Evolutionary conservation across 2,888 invertebrate genomes (phyloP), one percentile per base, ranked within the genome.

Genomic region (Aethes cnicana): DNA sequence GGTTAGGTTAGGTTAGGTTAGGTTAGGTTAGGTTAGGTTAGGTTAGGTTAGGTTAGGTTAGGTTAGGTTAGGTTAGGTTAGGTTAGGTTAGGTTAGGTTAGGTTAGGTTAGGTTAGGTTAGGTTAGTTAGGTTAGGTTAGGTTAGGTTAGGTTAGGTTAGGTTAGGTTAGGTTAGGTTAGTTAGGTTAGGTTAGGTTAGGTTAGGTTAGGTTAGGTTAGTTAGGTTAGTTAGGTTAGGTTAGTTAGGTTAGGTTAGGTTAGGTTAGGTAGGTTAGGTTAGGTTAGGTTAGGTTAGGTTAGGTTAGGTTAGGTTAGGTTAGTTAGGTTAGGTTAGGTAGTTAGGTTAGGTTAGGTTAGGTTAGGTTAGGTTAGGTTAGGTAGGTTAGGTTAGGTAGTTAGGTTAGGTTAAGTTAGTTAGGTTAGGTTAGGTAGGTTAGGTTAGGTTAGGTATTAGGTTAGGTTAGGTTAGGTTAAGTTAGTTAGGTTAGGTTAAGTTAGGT

Each of bases 391-490:
- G 23, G 23, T 33, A 32, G 18, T 33, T 33, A 30, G 47, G 54
- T 53, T 49, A n/a, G n/a, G n/a, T n/a, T n/a, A n/a, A n/a, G n/a
- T n/a, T n/a, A n/a, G 23, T 23, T 23, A 23, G 23, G 23, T 23
- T 23, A 23, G 23, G 23, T 23, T 33, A 32, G 18, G 42, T 33
- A 30, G 47, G 54, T 53, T 49, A 39, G 41, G 49, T 46, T 50
- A 50, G 53, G 54, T 54, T 52, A 57, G 54, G 54, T 52, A n/a
- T 47, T 46, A 39, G 41, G 49, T 46, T 50, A 50, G 53, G 54
- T 54, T 52, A 57, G 54, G 54, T 52, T 52, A 54, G 57, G 57
- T 54, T 57, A 56, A 53, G 55, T 53, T 56, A 56, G 55, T 53
- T 56, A 53, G 53, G 55, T 53, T 56, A 53, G 56, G 50, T 50